Base-by-base conservation (phyloP, 2,888 invertebrate species). In the Xanthostigma xanthostigma region DNA sequence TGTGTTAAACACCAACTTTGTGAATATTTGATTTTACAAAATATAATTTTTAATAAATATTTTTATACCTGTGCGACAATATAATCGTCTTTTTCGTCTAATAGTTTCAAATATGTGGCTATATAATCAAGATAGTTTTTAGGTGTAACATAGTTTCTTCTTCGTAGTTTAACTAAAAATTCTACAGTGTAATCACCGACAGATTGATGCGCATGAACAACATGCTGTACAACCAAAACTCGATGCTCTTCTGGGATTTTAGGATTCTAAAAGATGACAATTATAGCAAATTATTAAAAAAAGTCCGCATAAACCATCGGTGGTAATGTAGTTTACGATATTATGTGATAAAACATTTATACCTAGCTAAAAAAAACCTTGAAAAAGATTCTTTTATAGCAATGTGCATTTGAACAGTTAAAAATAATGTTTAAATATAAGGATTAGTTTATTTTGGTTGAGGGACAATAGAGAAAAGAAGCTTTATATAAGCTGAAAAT, bases 111-210 rank as follows among this genome's bases (percentile, higher is more conserved):
- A 60, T 92, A 93, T 2, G 80, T 83, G 47, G 78, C 78, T 49
- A 94, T 83, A 59, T 78, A 92, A 65, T 93, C 92, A 61, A 94
- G 72, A 64, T 89, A 94, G 61, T 93, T 91, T 57, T 90, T 92
- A 1, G 93, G 93, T 1, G 93, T 93, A 2, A 93, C 89, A 63
- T 82, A 92, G 67, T 91, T 92, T 62, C 76, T 81, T 10, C 92
- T 71, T 12, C 91, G 73, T 45, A 91, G 66, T 51, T 85, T 83
- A 50, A 76, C 65, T 27, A 78, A 66, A 62, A 89, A 94, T 54
- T 85, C 83, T 0, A 61, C 61, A 0, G 86, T 84, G 64, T 86
- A 91, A 0, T 71, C 64, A 38, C 76, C 78, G 8, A 91, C 79
- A 0, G 81, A 78, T 58, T 78, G 74, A 63, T 94, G 94, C 0